Base-by-base conservation (phyloP, 2,888 invertebrate genomes). In the Zygogramma bicolorata region DNA sequence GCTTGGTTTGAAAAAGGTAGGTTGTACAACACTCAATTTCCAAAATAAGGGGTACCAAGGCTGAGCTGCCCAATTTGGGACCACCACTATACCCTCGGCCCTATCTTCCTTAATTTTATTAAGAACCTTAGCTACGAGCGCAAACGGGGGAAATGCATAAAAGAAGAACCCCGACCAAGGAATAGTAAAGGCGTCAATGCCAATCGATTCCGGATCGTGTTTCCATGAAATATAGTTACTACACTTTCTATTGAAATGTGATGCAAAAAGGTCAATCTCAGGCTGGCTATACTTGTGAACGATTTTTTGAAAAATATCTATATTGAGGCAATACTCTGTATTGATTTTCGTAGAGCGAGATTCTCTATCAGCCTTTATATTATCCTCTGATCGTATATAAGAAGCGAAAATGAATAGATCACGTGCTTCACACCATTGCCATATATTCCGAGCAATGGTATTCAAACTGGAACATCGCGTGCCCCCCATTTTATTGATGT, bases 21-120 rank as follows among this genome's bases (percentile, higher is more conserved):
- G 27, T 25, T 67, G 13, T 25, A 15, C 66, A 4, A 70, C 29
- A 3, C 15, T 38, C 10, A 65, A 27, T 22, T 62, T 72, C 7
- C 10, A 31, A 61, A 75, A 72, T 42, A 70, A 59, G 15, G 70
- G 72, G 46, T 34, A 75, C 72, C 70, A 75, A 13, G 75, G 53
- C 31, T 75, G 75, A 8, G 60, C 34, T 8, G 61, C 53, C 72
- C 72, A 72, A 31, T 57, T 29, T 5, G 70, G 75, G 1, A 75
- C 70, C 25, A 75, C 65, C 10, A 73, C 13, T 22, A 63, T 63
- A 15, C 63, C 49, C 25, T 13, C n/a, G 13, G 46, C 63, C 6
- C 29, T 6, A 8, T 63, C 63, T 5, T n/a, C 22, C 3, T 27
- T 22, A 6, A 63, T 63, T 29, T 27, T 46, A 15, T 63, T 20